Evolutionary conservation across 2,797 vertebrate genomes (phyloP), one percentile per base, ranked within the genome.

Genomic region (Loris lydekkerianus): DNA sequence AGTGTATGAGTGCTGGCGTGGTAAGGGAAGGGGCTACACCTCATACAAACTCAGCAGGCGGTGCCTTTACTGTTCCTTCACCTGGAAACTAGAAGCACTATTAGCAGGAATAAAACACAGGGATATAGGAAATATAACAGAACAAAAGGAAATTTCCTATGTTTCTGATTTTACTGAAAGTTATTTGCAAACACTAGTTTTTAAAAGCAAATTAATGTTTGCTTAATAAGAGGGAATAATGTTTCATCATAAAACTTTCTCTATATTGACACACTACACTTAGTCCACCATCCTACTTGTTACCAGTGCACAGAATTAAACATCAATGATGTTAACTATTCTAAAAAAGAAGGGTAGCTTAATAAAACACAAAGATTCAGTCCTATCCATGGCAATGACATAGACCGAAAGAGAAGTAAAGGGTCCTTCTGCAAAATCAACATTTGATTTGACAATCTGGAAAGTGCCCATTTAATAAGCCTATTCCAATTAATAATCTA

Each of bases 141-240:
- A 10, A 80, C 34, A 81, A 43, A 77, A 56, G 2, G 10, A 92
- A 87, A 76, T 88, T 75, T 61, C 23, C 14, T 37, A 46, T 67
- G 20, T 75, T 96, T 96, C 40, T 70, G 20, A 70, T 93, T 92
- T 89, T 82, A 77, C n/a, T 46, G 78, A 89, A 84, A 81, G 18
- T 7, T 21, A 85, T 75, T 72, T 29, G 27, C 70, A 82, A 40
- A 84, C 95, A 91, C 61, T 40, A 80, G 20, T 70, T 60, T 73
- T 95, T 89, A 7, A 95, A 90, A 40, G 58, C 10, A 88, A 77
- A 89, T 37, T 78, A 75, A 2, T 82, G 0, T 94, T 89, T 83
- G 14, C 91, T 29, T 78, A 87, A 60, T 63, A 87, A 81, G 61
- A 65, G 21, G 20, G 3, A 92, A 72, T 46, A 83, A 53, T 14